These are phyloP conservation scores for Urosaurus nigricauda DNA, from an alignment of 2,797 vertebrate species.

Conservation along the genomic window DNA sequence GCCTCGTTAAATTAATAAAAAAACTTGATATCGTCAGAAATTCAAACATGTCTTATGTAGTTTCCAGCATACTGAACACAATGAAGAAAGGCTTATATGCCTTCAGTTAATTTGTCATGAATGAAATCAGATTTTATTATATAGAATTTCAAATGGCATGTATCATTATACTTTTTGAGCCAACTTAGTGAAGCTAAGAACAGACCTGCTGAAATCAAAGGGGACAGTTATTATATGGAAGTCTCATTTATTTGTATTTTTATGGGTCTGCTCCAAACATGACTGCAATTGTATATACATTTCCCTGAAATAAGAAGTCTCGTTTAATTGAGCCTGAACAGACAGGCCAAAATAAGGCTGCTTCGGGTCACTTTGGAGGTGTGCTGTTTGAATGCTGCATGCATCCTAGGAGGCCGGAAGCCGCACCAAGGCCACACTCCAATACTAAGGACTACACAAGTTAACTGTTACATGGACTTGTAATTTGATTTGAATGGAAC, in stretches of 20 bases:
- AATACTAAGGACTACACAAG: no score
- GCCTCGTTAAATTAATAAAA: not conserved
- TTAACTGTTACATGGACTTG: no score
- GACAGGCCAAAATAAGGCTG: no score
- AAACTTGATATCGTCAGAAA: not conserved
- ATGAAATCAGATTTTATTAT: not conserved
- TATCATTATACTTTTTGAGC: not conserved
- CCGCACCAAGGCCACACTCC: no score
- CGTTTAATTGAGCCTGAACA: no score
- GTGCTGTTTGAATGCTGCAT: no score
- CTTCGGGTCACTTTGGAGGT: no score
- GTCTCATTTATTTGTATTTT: not conserved
- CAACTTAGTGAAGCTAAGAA: not conserved
- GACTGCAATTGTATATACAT: no score
- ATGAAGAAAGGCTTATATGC: not conserved
- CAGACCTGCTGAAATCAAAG: no score
- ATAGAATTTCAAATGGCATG: not conserved
- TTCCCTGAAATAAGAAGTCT: not conserved
- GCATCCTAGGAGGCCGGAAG: no score
- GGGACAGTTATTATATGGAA: no score
- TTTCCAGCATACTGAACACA: not conserved
- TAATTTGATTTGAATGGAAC: no score
- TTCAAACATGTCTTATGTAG: not conserved
- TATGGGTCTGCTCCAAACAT: not conserved
- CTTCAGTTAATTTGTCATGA: not conserved